Conservation (phyloP, 2,888 invertebrate species). For the Macropis europaea region DNA sequence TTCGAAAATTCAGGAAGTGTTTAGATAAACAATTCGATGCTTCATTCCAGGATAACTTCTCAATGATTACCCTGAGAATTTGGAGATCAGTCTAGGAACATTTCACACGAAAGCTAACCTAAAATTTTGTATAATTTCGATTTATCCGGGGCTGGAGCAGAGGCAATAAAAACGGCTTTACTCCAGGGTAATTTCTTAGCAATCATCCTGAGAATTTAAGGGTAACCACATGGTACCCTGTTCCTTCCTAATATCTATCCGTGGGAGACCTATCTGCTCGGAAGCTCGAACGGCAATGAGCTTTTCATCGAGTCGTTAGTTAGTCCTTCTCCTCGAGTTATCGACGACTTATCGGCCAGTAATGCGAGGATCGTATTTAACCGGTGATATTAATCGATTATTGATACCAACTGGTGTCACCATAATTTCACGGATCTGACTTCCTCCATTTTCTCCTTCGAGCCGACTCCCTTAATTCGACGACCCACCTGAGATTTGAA, state of each 20-base stretch:
- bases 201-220: conserved; percentile 71
- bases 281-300: conserved; percentile 69
- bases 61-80: too few relatives aligned
- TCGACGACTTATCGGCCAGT: conserved; percentile 55
- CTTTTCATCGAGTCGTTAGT: conserved; percentile 80
- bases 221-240: conserved; percentile 22
- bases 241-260: conserved; percentile 61
- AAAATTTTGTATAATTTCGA: too few relatives aligned
- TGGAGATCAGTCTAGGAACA: too few relatives aligned
- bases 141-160: too few relatives aligned
- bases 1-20: too few relatives aligned
- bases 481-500: conserved; percentile 5
- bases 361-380: conserved; percentile 55
- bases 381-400: conserved; percentile 56
- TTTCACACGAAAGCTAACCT: too few relatives aligned
- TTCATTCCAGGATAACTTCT: too few relatives aligned
- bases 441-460: background rate
- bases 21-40: too few relatives aligned
- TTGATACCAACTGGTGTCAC: conserved; percentile 28
- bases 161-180: too few relatives aligned
- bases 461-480: conserved; percentile 1
- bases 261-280: conserved; percentile 60
- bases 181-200: conserved; percentile 76
- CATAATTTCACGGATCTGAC: conserved; percentile 45
- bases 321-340: conserved; percentile 55